Percentiles rank a stretch among this genome's conserved stretches.
Conservation (phyloP, 2,797 vertebrate genomes). For the Xyrichtys novacula region DNA sequence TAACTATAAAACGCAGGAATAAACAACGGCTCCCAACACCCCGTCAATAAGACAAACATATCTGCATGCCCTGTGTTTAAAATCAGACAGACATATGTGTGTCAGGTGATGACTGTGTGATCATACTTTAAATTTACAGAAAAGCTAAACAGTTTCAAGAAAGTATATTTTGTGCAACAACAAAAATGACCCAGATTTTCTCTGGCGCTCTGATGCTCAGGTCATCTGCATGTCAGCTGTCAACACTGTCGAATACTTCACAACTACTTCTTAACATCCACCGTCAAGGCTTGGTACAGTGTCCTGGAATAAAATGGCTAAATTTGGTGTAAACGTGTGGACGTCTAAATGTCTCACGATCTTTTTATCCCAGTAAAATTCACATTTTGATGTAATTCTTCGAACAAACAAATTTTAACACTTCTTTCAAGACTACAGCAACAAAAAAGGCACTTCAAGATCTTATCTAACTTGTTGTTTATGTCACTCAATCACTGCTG, state of each 20-base stretch:
- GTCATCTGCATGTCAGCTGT: not conserved
- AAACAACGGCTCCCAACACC: not conserved
- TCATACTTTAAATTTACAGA: not conserved
- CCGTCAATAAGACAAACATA: not conserved
- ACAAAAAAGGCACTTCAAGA: no score
- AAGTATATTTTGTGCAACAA: not conserved
- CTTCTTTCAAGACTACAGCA: no score
- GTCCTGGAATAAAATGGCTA: no score
- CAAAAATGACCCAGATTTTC: conserved; percentile 18
- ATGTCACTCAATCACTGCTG: no score
- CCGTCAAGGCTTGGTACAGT: no score
- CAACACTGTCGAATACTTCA: not conserved
- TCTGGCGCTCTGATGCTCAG: not conserved
- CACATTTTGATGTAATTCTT: no score
- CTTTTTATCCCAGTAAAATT: no score
- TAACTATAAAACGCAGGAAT: not conserved
- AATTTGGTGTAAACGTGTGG: no score
- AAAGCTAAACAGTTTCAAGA: not conserved
- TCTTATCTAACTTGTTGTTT: no score
- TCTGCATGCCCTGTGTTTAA: not conserved
- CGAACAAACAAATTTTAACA: no score
- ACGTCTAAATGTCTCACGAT: no score
- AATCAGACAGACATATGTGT: not conserved
- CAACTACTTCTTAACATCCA: no score
- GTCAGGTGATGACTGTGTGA: not conserved